Percentiles rank a stretch among this genome's conserved stretches.
Evolutionary conservation across 2,888 invertebrate species (phyloP).

Genomic region (Agonopterix alstromeriana): DNA sequence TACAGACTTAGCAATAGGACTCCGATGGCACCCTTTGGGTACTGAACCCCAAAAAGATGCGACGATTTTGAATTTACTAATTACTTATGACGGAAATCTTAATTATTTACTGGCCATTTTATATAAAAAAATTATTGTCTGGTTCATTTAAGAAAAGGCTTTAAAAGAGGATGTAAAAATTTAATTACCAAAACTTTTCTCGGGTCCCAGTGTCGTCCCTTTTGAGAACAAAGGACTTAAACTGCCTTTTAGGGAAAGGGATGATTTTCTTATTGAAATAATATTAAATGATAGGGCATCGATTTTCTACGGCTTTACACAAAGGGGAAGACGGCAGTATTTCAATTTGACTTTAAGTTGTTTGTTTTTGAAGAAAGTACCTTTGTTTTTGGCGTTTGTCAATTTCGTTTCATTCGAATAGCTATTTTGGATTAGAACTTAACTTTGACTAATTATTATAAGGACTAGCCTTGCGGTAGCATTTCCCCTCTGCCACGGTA

Average conservation of each 20-base stretch:
- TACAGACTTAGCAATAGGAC: too few species aligned
- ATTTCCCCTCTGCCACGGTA: too few species aligned
- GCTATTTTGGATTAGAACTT: too few species aligned
- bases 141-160: constrained; percentile 22
- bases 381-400: constrained; percentile 19
- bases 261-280: constrained; percentile 58
- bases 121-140: constrained; percentile 14
- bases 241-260: constrained; percentile 27
- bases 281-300: constrained; percentile 57
- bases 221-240: constrained; percentile 51
- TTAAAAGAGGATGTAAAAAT: constrained; percentile 43
- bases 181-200: constrained; percentile 55
- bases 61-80: too few species aligned
- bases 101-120: constrained; percentile 8
- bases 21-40: too few species aligned
- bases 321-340: constrained; percentile 32
- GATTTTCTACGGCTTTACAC: constrained; percentile 44
- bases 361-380: constrained; percentile 23
- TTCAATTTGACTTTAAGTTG: constrained; percentile 43
- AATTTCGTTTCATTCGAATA: too few species aligned
- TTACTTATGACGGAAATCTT: too few species aligned
- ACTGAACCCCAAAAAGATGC: too few species aligned
- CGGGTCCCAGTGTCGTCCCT: constrained; percentile 23
- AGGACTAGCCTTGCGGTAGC: too few species aligned
- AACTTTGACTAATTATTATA: too few species aligned